These are phyloP conservation scores for Hoplostethus atlanticus DNA, from an alignment of 2,797 vertebrate genomes.

Conservation along the genomic window DNA sequence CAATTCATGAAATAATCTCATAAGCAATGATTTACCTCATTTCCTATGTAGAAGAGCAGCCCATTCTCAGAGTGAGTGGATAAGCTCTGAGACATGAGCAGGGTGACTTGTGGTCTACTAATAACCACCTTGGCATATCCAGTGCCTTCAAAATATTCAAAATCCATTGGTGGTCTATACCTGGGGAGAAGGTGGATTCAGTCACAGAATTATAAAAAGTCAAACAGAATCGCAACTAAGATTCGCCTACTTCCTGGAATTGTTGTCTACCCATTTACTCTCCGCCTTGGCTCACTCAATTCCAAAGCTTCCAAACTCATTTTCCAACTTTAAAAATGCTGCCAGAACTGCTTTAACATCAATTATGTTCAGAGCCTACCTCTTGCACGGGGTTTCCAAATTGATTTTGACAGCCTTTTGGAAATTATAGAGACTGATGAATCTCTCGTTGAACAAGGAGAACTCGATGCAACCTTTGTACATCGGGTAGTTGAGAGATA, in stretches of 20 bases:
- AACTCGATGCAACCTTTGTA: constrained; percentile 95
- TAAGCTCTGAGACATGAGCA: constrained; percentile 1
- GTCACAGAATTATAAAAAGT: constrained; percentile 11
- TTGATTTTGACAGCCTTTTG: constrained; percentile 76
- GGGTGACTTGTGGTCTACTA: rapidly evolving
- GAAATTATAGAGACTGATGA: constrained; percentile 95
- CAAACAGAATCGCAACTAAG: too few species aligned
- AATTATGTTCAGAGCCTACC: constrained; percentile 62
- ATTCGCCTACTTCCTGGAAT: too few species aligned
- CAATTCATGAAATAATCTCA: background rate
- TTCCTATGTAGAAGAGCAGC: constrained; percentile 74
- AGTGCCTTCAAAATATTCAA: constrained; percentile 77
- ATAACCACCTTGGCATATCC: constrained; percentile 73
- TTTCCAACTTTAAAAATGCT: background rate
- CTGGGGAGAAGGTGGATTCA: constrained; percentile 57
- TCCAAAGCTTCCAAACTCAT: background rate
- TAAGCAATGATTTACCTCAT: constrained; percentile 63
- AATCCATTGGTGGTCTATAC: constrained; percentile 33
- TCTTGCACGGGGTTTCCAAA: constrained; percentile 72
- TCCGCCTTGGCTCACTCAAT: background rate
- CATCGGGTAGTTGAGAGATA: constrained; percentile 81
- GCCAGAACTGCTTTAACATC: background rate
- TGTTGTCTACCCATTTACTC: background rate
- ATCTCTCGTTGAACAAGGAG: constrained; percentile 88
- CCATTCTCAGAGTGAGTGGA: constrained; percentile 69